These are phyloP conservation scores for Notarius lentiginosus DNA, from an alignment of 2,113 vertebrate species.

Conservation along the genomic window DNA sequence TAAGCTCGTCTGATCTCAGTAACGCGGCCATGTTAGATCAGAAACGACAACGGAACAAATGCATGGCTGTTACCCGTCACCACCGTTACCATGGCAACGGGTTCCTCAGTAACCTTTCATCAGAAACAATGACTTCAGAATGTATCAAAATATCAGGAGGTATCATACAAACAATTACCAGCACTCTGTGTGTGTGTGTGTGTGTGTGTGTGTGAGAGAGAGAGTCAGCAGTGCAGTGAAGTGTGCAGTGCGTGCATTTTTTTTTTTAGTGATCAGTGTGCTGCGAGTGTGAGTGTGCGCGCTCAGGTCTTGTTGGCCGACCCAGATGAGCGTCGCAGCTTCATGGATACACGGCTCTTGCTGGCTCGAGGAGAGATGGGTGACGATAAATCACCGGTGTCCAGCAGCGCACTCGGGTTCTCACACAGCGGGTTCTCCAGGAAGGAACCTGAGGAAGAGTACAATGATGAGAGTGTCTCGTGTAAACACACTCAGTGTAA, in stretches of 20 bases:
- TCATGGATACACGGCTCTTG: conserved; percentile 99
- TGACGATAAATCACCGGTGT: conserved; percentile 90
- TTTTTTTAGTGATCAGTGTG: not conserved
- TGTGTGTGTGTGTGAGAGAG: not conserved
- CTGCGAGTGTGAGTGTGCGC: not conserved
- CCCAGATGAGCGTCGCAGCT: conserved; percentile 94
- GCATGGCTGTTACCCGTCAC: not conserved
- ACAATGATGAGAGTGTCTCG: conserved; percentile 41
- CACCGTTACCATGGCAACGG: not conserved
- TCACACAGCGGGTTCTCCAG: conserved; percentile 88
- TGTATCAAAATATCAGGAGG: not conserved
- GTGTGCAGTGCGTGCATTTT: not conserved
- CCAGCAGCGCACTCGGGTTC: conserved; percentile 84
- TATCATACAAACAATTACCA: not conserved
- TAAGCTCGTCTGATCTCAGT: not conserved
- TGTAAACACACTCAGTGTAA: not conserved
- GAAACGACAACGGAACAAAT: not conserved
- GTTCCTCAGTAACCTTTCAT: conserved; percentile 2
- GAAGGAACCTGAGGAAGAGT: conserved; percentile 81
- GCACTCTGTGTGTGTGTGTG: not conserved
- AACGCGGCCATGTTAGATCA: not conserved
- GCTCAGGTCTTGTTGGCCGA: conserved; percentile 95
- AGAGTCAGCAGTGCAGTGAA: not conserved
- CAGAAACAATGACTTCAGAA: not conserved
- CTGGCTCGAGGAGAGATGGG: conserved; percentile 97